Percentiles rank a stretch among this genome's conserved stretches.
These are phyloP conservation scores for Rynchops niger DNA, from an alignment of 2,113 vertebrate species.

Conservation along the genomic window DNA sequence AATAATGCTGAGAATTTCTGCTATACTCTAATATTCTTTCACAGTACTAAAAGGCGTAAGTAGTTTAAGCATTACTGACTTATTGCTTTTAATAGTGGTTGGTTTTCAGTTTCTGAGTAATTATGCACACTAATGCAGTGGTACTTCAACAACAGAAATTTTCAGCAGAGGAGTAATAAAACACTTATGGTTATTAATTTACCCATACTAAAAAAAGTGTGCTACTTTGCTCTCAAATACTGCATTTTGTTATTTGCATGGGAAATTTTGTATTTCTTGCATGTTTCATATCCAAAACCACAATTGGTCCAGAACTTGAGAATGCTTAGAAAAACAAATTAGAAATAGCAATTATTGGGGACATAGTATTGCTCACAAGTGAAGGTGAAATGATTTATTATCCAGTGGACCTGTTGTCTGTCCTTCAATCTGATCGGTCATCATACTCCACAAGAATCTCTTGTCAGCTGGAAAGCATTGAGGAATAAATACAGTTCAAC, in stretches of 20 bases:
- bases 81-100: background rate
- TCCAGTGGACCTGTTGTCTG: conserved; percentile 25
- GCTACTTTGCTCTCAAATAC: background rate
- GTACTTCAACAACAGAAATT: conserved; percentile 12
- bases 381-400: conserved; percentile 42
- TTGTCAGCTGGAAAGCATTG: conserved; percentile 37
- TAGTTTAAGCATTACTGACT: background rate
- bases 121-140: background rate
- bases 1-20: background rate
- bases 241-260: background rate
- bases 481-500: conserved; percentile 22
- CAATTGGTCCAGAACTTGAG: background rate
- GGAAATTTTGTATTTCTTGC: background rate
- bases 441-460: background rate
- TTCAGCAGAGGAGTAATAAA: conserved; percentile 16
- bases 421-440: conserved; percentile 3
- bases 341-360: background rate
- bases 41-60: background rate
- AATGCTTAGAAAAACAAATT: conserved; percentile 30
- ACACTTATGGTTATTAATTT: background rate
- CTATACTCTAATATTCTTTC: background rate
- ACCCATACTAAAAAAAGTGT: background rate
- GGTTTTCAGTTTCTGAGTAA: conserved; percentile 36
- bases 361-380: conserved; percentile 9
- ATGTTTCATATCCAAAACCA: background rate